Evolutionary conservation across 2,888 invertebrate species (phyloP).

Genomic region (Malachius bipustulatus): DNA sequence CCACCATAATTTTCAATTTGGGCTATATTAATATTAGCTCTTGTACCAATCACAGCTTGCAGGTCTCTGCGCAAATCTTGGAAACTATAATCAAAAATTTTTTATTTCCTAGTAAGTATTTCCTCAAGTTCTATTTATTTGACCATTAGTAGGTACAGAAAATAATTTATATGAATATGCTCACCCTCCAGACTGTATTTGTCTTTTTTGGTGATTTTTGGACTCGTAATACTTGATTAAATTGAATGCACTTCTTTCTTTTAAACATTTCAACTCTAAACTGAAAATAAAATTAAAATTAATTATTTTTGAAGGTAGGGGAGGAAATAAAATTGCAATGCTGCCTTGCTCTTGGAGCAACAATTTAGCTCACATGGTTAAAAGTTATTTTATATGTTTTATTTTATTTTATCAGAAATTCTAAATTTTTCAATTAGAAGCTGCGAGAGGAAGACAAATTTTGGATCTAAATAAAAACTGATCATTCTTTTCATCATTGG

Average conservation of each 20-base stretch:
- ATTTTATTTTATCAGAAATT: too few species aligned
- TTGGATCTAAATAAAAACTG: too few species aligned
- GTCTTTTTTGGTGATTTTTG: slow-evolving; percentile 90
- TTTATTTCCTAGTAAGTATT: slow-evolving; percentile 3
- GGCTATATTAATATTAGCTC: slow-evolving; percentile 86
- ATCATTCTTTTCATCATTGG: too few species aligned
- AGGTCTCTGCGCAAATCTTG: slow-evolving; percentile 87
- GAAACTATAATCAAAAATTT: slow-evolving; percentile 46
- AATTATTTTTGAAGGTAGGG: too few species aligned
- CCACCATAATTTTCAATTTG: slow-evolving; percentile 94
- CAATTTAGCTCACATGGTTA: too few species aligned
- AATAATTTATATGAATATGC: slow-evolving; percentile 9
- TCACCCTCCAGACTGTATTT: slow-evolving; percentile 76
- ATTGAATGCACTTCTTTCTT: slow-evolving; percentile 61
- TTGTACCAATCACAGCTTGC: slow-evolving; percentile 83
- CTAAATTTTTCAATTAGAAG: too few species aligned
- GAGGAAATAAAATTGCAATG: too few species aligned
- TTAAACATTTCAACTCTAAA: slow-evolving; percentile 65
- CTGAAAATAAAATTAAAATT: slow-evolving; percentile 30
- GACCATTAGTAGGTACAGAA: slow-evolving; percentile 2
- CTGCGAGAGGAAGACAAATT: too few species aligned
- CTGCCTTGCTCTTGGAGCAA: too few species aligned
- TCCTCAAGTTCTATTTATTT: slow-evolving; percentile 2
- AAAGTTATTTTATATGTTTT: too few species aligned
- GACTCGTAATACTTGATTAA: slow-evolving; percentile 81